A percentile compares a stretch with the other conserved stretches of the same genome.
Conservation (phyloP, 2,113 vertebrate species). For the Mastomys natalensis region DNA sequence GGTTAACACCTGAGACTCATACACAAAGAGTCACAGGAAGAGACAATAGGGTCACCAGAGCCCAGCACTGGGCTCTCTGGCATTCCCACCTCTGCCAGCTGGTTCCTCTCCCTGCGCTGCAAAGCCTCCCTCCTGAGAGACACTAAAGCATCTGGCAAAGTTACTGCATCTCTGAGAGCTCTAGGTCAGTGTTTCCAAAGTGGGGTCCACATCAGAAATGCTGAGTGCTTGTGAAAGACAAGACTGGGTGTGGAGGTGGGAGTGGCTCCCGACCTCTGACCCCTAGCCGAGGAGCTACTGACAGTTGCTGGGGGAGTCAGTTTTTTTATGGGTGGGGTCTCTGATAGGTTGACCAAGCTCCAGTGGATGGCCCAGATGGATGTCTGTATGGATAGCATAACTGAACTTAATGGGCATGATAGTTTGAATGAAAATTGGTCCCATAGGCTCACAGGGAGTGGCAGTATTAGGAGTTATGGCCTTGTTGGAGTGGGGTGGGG, state of each 20-base stretch:
- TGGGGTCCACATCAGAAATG: not conserved
- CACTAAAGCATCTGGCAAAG: not conserved
- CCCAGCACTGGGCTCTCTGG: not conserved
- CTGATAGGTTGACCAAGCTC: not conserved
- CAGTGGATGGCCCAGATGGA: not conserved
- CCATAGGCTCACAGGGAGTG: not conserved
- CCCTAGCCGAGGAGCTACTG: not conserved
- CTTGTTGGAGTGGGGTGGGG: not conserved
- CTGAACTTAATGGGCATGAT: not conserved
- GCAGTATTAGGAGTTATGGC: not conserved
- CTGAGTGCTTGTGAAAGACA: not conserved
- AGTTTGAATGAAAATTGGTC: not conserved
- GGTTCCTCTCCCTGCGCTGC: not conserved
- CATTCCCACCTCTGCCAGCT: not conserved
- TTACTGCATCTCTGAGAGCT: constrained; percentile 7
- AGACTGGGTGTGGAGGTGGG: not conserved
- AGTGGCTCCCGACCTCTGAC: not conserved
- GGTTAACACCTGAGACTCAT: not conserved
- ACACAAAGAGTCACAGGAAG: not conserved
- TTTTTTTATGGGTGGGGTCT: not conserved
- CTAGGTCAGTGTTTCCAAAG: constrained; percentile 32
- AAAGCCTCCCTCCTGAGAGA: constrained; percentile 63
- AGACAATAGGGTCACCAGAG: not conserved
- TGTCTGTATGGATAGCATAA: not conserved
- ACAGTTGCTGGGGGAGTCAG: not conserved